Percentiles rank a stretch among this genome's conserved stretches.
These are phyloP conservation scores for Menidia menidia DNA, from an alignment of 2,797 vertebrate species.

Conservation along the genomic window DNA sequence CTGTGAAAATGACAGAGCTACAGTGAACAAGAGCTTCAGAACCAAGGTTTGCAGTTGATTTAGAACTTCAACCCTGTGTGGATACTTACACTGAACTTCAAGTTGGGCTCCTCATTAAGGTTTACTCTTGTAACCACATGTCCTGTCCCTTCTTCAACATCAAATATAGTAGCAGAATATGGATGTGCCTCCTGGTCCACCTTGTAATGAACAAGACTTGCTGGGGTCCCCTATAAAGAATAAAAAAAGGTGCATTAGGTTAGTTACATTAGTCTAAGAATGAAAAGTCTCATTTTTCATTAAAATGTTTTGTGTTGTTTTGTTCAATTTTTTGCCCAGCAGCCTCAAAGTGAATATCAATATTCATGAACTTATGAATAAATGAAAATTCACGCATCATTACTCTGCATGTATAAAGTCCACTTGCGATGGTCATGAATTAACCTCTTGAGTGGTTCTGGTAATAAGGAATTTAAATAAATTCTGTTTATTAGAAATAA, in stretches of 20 bases:
- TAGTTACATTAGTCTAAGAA: not conserved
- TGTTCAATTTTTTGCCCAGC: not conserved
- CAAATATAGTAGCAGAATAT: constrained; percentile 95
- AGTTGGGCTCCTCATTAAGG: constrained; percentile 95
- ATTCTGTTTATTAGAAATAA: constrained; percentile 34
- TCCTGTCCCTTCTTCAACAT: constrained; percentile 89
- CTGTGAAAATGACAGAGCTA: constrained; percentile 27
- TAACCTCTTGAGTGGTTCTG: constrained; percentile 20
- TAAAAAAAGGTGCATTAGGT: not conserved
- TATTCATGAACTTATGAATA: not conserved
- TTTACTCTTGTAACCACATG: constrained; percentile 92
- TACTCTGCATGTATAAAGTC: not conserved
- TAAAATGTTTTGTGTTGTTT: too few species aligned
- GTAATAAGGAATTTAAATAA: constrained; percentile 23
- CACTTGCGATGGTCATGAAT: constrained; percentile 20
- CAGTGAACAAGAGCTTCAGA: not conserved
- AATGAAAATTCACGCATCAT: not conserved
- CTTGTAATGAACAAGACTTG: constrained; percentile 89
- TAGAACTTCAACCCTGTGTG: not conserved
- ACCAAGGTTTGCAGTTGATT: constrained; percentile 17
- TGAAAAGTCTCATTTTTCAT: not conserved
- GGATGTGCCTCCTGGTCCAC: constrained; percentile 87
- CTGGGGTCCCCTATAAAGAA: constrained; percentile 86
- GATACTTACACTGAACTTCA: constrained; percentile 89
- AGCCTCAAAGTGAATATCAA: constrained; percentile 19